Percentiles rank a stretch among this genome's conserved stretches.
These are phyloP conservation scores for Sebastes kiyomatsui DNA, from an alignment of 2,797 vertebrate species.

Conservation along the genomic window DNA sequence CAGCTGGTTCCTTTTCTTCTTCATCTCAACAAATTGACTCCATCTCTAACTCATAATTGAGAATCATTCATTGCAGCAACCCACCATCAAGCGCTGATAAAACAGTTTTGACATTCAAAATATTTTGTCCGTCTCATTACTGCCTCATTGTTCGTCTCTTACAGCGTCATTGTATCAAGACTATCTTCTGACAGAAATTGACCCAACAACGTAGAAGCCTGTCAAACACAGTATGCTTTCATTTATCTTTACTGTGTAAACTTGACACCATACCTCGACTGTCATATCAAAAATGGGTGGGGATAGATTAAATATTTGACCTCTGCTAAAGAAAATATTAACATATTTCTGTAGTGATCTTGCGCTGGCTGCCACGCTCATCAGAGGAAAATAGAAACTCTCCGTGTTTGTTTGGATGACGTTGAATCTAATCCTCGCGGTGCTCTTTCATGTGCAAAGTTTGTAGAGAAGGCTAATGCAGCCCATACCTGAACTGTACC, in stretches of 20 bases:
- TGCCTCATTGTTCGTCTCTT: slow-evolving; percentile 46
- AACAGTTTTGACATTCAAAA: slow-evolving; percentile 47
- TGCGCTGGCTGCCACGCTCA: slow-evolving; percentile 47
- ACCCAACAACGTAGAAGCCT: slow-evolving; percentile 42
- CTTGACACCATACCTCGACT: slow-evolving; percentile 58
- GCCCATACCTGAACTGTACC: slow-evolving; percentile 65
- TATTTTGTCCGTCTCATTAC: slow-evolving; percentile 41
- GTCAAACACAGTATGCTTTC: slow-evolving; percentile 65
- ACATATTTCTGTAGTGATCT: slow-evolving; percentile 79
- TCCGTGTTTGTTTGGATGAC: slow-evolving; percentile 63
- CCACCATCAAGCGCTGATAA: slow-evolving; percentile 37
- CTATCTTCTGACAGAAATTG: slow-evolving; percentile 31
- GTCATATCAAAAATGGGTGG: slow-evolving; percentile 71
- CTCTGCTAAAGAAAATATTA: slow-evolving; percentile 79
- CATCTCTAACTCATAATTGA: not conserved
- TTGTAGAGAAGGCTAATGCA: slow-evolving; percentile 63
- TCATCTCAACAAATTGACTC: not conserved
- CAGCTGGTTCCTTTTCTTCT: slow-evolving; percentile 19
- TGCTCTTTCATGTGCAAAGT: slow-evolving; percentile 64
- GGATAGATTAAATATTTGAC: slow-evolving; percentile 76
- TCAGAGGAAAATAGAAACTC: slow-evolving; percentile 54
- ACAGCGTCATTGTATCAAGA: slow-evolving; percentile 9
- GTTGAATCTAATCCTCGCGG: slow-evolving; percentile 26
- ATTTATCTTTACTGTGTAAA: slow-evolving; percentile 63
- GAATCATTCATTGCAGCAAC: slow-evolving; percentile 9